A percentile compares a stretch with the other conserved stretches of the same genome.
Evolutionary conservation across 2,113 vertebrate species (phyloP).

Genomic region (Ochotona princeps): DNA sequence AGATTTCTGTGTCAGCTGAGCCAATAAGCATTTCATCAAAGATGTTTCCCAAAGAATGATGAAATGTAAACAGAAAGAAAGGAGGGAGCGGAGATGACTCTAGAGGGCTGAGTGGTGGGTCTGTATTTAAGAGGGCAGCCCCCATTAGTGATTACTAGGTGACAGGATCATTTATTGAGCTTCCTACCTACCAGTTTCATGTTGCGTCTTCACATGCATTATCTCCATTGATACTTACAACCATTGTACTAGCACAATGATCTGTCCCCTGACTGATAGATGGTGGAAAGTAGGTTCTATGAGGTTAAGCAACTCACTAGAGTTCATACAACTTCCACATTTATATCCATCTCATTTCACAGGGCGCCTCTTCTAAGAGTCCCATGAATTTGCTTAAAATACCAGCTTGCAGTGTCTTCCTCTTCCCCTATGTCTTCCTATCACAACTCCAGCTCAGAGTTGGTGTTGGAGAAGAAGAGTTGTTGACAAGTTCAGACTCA

Average conservation of each 20-base stretch:
- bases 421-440: not conserved
- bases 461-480: not conserved
- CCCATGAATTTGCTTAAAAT: not conserved
- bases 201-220: not conserved
- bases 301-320: not conserved
- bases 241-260: not conserved
- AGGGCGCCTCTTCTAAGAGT: not conserved
- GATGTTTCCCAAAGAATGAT: not conserved
- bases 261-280: not conserved
- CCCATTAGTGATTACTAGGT: not conserved
- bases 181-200: not conserved
- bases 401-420: not conserved
- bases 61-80: not conserved
- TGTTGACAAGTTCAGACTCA: not conserved
- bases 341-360: not conserved
- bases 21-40: not conserved
- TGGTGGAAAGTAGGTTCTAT: not conserved
- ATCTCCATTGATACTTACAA: not conserved
- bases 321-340: not conserved
- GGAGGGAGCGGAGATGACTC: not conserved
- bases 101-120: not conserved
- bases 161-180: not conserved
- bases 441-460: not conserved
- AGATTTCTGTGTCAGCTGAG: not conserved
- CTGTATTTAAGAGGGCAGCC: not conserved